These are phyloP conservation scores for Alces alces DNA, from an alignment of 2,113 vertebrate genomes.

Conservation along the genomic window DNA sequence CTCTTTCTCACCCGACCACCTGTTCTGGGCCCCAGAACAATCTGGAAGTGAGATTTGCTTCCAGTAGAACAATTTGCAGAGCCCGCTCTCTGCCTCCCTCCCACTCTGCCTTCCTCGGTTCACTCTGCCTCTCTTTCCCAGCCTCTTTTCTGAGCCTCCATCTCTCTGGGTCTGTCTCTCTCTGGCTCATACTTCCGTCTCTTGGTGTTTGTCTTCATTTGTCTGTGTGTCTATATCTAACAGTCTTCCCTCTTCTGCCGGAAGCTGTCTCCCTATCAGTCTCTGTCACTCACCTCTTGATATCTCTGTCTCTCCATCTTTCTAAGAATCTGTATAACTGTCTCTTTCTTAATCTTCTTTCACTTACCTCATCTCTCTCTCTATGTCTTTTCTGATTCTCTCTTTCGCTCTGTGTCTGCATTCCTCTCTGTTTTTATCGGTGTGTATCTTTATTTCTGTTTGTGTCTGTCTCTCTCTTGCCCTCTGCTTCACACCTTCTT, in stretches of 20 bases:
- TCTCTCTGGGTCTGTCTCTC: background rate
- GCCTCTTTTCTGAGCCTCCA: background rate
- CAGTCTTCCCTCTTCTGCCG: background rate
- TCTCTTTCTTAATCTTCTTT: background rate
- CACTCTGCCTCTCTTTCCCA: background rate
- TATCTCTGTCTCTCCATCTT: background rate
- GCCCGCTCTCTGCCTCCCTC: background rate
- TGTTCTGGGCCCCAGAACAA: background rate
- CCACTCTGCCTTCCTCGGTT: background rate
- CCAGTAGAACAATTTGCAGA: background rate
- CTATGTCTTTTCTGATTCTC: background rate
- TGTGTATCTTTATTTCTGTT: background rate
- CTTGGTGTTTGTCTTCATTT: background rate
- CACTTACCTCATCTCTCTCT: background rate
- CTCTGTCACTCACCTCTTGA: background rate
- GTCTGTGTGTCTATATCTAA: background rate
- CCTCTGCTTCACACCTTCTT: background rate
- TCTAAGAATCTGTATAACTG: background rate
- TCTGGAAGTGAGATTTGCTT: background rate
- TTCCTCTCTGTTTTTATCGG: background rate
- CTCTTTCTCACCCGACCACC: background rate
- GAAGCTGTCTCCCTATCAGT: background rate
- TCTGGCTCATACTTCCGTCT: background rate
- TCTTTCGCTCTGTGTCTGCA: background rate
- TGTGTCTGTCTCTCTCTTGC: background rate